These are phyloP conservation scores for Centropus unirufus DNA, from an alignment of 2,113 vertebrate genomes.

Conservation along the genomic window DNA sequence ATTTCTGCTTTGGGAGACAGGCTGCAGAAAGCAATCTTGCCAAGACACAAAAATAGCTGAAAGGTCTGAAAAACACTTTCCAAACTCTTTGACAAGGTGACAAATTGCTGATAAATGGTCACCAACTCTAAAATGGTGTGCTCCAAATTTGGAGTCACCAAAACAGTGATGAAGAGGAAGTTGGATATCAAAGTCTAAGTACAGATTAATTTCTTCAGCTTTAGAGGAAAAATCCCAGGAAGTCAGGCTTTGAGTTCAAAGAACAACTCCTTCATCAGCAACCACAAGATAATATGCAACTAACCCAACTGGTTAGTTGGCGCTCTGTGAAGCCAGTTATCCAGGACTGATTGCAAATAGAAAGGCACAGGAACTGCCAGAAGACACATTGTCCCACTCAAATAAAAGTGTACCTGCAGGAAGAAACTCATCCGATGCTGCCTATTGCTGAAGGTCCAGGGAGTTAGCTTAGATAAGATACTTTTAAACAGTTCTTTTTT, in stretches of 20 bases:
- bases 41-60: neutral
- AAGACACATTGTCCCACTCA: neutral
- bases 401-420: neutral
- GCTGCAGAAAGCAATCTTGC: neutral
- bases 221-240: neutral
- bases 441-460: neutral
- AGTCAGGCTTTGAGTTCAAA: neutral
- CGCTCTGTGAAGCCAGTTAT: neutral
- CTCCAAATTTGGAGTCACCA: neutral
- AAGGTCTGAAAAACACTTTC: conserved; percentile 1
- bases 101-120: neutral
- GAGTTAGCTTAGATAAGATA: neutral
- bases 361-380: neutral
- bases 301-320: neutral
- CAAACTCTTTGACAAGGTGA: neutral
- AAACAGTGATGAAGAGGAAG: neutral
- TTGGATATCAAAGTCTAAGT: neutral
- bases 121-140: neutral
- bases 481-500: neutral
- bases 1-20: neutral
- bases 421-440: neutral
- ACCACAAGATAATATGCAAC: neutral
- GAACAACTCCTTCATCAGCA: neutral
- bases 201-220: neutral
- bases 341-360: neutral